Conservation (phyloP, 2,113 vertebrate genomes). For the Cyprinus carpio region DNA sequence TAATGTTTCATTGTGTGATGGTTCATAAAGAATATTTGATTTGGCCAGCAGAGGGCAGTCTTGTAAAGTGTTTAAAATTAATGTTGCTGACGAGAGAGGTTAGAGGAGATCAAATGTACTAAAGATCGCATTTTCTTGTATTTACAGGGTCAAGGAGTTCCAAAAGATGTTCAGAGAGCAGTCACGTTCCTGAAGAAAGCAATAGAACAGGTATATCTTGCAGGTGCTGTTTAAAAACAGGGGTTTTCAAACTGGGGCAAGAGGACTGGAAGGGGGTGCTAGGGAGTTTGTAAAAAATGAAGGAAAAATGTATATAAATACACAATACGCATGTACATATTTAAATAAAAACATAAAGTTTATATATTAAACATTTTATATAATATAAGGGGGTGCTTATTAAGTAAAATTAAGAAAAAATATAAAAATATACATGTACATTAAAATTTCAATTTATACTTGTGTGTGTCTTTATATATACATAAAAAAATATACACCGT, state of each 20-base stretch:
- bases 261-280: not conserved
- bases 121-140: not conserved
- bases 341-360: too few species aligned
- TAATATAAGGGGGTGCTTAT: too few species aligned
- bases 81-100: not conserved
- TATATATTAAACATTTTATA: too few species aligned
- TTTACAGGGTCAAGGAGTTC: constrained; percentile 75
- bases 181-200: constrained; percentile 75
- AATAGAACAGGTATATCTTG: constrained; percentile 68
- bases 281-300: not conserved
- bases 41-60: constrained; percentile 9
- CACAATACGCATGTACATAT: too few species aligned
- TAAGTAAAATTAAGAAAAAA: too few species aligned
- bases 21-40: not conserved
- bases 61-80: not conserved
- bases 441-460: too few species aligned
- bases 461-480: too few species aligned
- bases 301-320: not conserved
- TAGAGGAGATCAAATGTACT: not conserved
- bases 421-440: too few species aligned
- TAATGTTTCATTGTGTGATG: not conserved
- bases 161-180: constrained; percentile 73
- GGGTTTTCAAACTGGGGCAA: not conserved
- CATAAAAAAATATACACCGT: too few species aligned
- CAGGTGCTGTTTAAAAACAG: not conserved